Evolutionary conservation across 2,797 vertebrate genomes (phyloP), one percentile per base, ranked within the genome.

Genomic region (Anguilla anguilla): DNA sequence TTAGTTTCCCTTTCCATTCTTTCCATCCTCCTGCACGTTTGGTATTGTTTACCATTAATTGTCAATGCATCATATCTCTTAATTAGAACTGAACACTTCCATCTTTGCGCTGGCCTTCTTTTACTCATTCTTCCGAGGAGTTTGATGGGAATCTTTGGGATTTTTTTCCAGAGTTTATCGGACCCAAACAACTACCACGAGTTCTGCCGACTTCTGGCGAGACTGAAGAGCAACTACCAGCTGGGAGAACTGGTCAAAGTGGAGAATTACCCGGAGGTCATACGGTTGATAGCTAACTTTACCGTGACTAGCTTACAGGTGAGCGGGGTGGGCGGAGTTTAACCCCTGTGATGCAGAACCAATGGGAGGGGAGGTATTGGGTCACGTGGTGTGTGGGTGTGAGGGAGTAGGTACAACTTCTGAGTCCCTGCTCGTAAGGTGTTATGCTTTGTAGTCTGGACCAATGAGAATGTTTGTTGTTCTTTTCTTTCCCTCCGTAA

Each of bases 101-200:
- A 57, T 57, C 55, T 57, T 57, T 57, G 55, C 55, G 9, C 15
- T 69, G 67, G 22, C 22, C 25, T 28, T 11, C 19, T 74, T 31
- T 74, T 11, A 13, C 2, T 67, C 9, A n/a, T 67, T 67, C 4
- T n/a, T 22, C 6, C n/a, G 6, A 28, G 64, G 64, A n/a, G n/a
- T 74, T 31, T 74, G 28, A 74, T 35, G 28, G 10, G 6, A 35
- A 28, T 74, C 74, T 74, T 3, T 74, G 2, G 22, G 2, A 25
- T 67, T 25, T 67, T 25, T 67, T 46, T 31, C 25, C 94, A 99
- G 98, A 99, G 98, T 95, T 94, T 99, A 92, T 99, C 98, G 0
- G 98, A 99, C 92, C 98, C 98, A 55, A 99, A 99, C 91, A 99
- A 99, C 93, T 99, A 99, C 96, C 98, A 99, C 25, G 98, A 99